Base-by-base conservation (phyloP, 2,888 invertebrate genomes). In the Leptopilina myrica region DNA sequence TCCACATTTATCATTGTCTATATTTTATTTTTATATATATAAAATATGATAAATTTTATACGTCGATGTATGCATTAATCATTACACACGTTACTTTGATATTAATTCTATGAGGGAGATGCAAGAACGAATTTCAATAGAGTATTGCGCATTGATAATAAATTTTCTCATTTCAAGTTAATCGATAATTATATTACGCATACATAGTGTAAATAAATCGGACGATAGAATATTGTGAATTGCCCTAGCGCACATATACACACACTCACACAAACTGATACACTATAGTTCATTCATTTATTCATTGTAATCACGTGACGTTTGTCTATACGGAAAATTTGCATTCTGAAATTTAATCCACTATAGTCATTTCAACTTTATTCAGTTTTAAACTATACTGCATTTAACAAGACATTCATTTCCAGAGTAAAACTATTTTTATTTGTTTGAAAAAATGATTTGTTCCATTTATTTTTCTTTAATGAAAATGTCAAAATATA, bases 61-160 rank as follows among this genome's bases (percentile, higher is more conserved):
- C 8, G 20, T 20, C 20, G 15, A 20, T 15, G 62, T 9, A 15
- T 20, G 62, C 62, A 62, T 62, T 20, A 62, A 62, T 62, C 62
- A 62, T 20, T 49, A 49, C n/a, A 62, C 20, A 62, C 62, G 62
- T 62, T 62, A 62, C 15, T 62, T 62, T 62, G 62, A 62, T 62
- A 62, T 62, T 62, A 62, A 62, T 62, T 62, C 62, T 62, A 62
- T 62, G 62, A 62, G 20, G 20, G 15, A 62, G 20, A 62, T 62
- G 62, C 62, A 64, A 64, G 64, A 40, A 64, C 20, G 64, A 64
- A 64, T 64, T 64, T 64, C 64, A 64, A 64, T 64, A 26, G 64
- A 33, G 64, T 64, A 64, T 64, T 64, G 11, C 40, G 64, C 64
- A 64, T 64, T 64, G 64, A 64, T 64, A 64, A 64, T 64, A 40